A percentile compares a stretch with the other conserved stretches of the same genome.
phyloP scores from a whole-genome alignment of 2,113 vertebrate genomes.

The Pardalotus punctatus region DNA sequence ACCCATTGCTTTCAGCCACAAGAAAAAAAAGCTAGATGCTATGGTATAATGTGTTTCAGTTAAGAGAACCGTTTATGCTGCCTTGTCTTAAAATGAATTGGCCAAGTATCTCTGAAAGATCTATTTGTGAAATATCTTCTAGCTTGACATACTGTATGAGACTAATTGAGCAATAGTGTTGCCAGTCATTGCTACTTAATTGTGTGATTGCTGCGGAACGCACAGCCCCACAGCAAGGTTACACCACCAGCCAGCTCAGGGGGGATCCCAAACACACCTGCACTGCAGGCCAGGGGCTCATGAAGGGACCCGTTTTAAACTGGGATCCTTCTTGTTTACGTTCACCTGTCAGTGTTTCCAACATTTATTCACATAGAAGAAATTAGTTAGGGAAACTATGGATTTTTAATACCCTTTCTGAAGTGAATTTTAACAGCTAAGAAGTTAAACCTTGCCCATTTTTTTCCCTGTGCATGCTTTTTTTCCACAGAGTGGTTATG shows the following conservation, averaged over 20 bases:
- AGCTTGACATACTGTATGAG: background rate
- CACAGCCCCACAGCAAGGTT: background rate
- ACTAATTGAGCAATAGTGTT: slow-evolving; percentile 37
- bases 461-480: background rate
- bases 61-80: background rate
- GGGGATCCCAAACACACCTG: background rate
- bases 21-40: background rate
- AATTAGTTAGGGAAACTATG: background rate
- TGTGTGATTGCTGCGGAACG: background rate
- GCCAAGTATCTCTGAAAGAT: background rate
- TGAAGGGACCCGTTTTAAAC: background rate
- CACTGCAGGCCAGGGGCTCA: background rate
- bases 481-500: background rate
- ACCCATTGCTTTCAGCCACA: background rate
- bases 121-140: slow-evolving; percentile 20
- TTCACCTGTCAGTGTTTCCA: background rate
- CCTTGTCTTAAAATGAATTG: background rate
- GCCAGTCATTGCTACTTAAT: slow-evolving; percentile 17
- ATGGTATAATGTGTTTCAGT: background rate
- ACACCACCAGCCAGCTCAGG: background rate
- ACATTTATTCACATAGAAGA: background rate
- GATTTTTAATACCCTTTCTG: background rate
- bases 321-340: background rate
- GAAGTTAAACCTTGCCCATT: background rate
- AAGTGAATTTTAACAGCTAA: background rate